phyloP scores from a whole-genome alignment of 53 echinoderm and acorn worm genomes.

The Crossaster papposus region DNA sequence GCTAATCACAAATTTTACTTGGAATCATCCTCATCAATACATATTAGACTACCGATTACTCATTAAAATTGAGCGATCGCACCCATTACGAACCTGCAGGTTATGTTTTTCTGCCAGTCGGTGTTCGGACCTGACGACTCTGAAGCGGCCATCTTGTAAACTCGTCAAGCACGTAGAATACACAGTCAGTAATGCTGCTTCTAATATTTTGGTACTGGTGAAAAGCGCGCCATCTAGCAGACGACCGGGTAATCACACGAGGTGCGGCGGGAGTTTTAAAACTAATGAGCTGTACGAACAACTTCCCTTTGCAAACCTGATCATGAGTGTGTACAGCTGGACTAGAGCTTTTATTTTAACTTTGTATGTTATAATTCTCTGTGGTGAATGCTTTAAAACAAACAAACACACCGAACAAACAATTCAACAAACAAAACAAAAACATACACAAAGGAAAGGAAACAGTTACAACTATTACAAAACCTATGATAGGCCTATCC shows the following conservation, averaged over 20 bases:
- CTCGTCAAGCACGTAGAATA: not conserved
- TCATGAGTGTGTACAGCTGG: no score
- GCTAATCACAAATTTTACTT: not conserved
- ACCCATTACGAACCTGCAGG: slow-evolving; percentile 75
- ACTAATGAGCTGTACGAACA: no score
- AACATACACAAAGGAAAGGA: not conserved
- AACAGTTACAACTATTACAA: no score
- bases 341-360: no score
- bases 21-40: not conserved
- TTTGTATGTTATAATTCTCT: no score
- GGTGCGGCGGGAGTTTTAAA: not conserved
- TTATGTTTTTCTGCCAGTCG: slow-evolving; percentile 88
- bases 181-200: no score
- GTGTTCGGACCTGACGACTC: slow-evolving; percentile 37
- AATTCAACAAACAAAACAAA: no score
- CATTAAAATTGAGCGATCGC: slow-evolving; percentile 25
- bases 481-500: no score
- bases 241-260: not conserved
- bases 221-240: slow-evolving; percentile 63
- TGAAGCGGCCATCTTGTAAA: slow-evolving; percentile 53
- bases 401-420: not conserved
- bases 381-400: not conserved
- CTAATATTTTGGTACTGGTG: not conserved
- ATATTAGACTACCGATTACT: not conserved
- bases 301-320: no score